Base-by-base conservation (phyloP, 2,888 invertebrate species). In the Sepiola atlantica region DNA sequence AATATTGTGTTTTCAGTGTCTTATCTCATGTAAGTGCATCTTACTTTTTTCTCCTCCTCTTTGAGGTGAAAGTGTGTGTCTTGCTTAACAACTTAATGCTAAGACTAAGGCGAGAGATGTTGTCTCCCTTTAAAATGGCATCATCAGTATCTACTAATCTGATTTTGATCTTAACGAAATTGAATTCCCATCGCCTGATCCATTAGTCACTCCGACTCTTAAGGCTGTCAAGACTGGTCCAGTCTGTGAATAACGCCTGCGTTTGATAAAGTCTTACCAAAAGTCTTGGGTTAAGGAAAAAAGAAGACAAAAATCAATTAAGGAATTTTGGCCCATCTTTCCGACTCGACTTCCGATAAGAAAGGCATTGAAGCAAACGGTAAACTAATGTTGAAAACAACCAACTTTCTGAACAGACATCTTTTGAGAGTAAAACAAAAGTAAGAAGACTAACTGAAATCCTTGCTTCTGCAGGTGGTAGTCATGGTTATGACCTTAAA, bases 1-100 rank as follows among this genome's bases (percentile, higher is more conserved):
- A 77, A 77, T n/a, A n/a, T 77, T 77, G n/a, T 77, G n/a, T 77
- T 77, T n/a, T n/a, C n/a, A 77, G 32, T 77, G 77, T 77, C 77
- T 77, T 32, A n/a, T n/a, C 77, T 4, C 18, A 14, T n/a, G 77
- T 77, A 77, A 77, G n/a, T 32, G 77, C n/a, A 77, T n/a, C 32
- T 77, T 77, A 32, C n/a, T 77, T 77, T 77, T 77, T n/a, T 1
- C 14, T n/a, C 16, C 32, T 14, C 77, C 14, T 18, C n/a, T n/a
- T 32, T 14, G n/a, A 77, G n/a, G 77, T 16, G 32, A 77, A 77
- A n/a, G n/a, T 77, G n/a, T 77, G n/a, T 77, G n/a, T 32, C 77
- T 77, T 77, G n/a, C 16, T 77, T 77, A 77, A 77, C 77, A 77
- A 77, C n/a, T 77, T 77, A 77, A 77, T 77, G 32, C n/a, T 77